Evolutionary conservation across 2,888 invertebrate genomes (phyloP).

Genomic region (Chouioia cunea): DNA sequence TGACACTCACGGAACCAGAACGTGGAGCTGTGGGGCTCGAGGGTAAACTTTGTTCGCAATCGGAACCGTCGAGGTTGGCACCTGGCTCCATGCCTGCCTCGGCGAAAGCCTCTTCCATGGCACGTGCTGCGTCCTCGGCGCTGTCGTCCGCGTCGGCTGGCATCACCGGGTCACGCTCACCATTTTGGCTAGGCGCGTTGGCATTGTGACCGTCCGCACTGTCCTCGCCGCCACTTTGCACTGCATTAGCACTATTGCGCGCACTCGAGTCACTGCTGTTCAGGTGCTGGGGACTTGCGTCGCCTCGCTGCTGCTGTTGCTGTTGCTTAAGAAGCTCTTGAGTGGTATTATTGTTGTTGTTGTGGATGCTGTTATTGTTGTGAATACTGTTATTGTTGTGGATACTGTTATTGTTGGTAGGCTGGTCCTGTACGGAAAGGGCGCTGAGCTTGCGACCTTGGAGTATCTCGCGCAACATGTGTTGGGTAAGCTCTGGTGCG

Average conservation of each 20-base stretch:
- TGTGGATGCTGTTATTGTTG: slow-evolving; percentile 69
- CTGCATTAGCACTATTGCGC: slow-evolving; percentile 63
- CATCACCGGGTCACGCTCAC: slow-evolving; percentile 66
- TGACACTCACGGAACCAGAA: slow-evolving; percentile 65
- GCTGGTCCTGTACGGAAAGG: slow-evolving; percentile 78
- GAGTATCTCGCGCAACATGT: slow-evolving; percentile 90
- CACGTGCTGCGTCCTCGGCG: slow-evolving; percentile 68
- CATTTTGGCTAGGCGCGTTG: slow-evolving; percentile 54
- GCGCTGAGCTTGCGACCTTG: slow-evolving; percentile 90
- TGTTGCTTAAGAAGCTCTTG: slow-evolving; percentile 69
- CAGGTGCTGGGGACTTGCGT: slow-evolving; percentile 67
- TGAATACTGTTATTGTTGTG: slow-evolving; percentile 71
- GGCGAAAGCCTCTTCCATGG: slow-evolving; percentile 75
- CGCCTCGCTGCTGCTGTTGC: slow-evolving; percentile 69
- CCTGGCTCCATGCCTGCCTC: slow-evolving; percentile 74
- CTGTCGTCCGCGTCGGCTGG: slow-evolving; percentile 67
- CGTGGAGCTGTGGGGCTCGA: slow-evolving; percentile 63
- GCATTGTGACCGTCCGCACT: slow-evolving; percentile 65
- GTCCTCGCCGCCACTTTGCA: slow-evolving; percentile 67
- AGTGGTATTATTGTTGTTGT: slow-evolving; percentile 70
- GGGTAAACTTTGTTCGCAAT: slow-evolving; percentile 66
- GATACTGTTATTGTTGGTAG: slow-evolving; percentile 68
- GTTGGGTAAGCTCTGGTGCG: slow-evolving; percentile 77
- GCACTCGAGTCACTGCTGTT: slow-evolving; percentile 63
- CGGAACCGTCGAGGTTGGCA: slow-evolving; percentile 66